Evolutionary conservation across 2,888 invertebrate species (phyloP).

Genomic region (Sphaerolaimus hirsutus): DNA sequence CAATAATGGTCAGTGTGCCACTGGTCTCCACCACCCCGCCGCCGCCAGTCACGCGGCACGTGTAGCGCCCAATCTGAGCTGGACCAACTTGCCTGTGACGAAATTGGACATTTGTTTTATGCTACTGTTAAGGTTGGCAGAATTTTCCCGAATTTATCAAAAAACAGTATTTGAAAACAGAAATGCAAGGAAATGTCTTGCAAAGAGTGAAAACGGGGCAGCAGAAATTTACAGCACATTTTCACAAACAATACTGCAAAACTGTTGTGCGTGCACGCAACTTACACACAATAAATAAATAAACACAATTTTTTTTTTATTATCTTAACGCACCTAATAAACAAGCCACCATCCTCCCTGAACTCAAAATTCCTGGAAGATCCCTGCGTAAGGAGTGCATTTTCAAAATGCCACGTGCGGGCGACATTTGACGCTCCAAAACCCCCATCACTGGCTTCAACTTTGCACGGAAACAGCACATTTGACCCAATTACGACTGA

Average conservation of each 20-base stretch:
- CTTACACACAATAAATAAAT: neutral
- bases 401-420: conserved; percentile 2
- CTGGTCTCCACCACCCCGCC: conserved; percentile 75
- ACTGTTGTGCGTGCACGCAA: too few species aligned
- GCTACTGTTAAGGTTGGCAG: neutral
- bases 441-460: conserved; percentile 27
- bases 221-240: neutral
- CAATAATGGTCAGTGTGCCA: conserved; percentile 57
- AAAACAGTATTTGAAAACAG: neutral
- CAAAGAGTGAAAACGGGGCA: neutral
- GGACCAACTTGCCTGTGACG: conserved; percentile 34
- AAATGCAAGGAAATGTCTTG: neutral
- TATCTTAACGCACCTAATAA: conserved; percentile 10
- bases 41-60: conserved; percentile 57
- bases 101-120: neutral
- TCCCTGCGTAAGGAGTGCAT: conserved; percentile 37
- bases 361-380: conserved; percentile 41
- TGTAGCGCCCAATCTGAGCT: conserved; percentile 61
- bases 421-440: conserved; percentile 6
- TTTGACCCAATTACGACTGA: conserved; percentile 71
- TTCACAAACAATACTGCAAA: neutral
- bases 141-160: neutral
- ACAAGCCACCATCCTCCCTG: conserved; percentile 13
- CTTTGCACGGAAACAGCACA: conserved; percentile 74
- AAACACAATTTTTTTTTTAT: neutral